Percentiles rank a stretch among this genome's conserved stretches.
phyloP scores from a whole-genome alignment of 2,113 vertebrate genomes.

The Haemorhous mexicanus region DNA sequence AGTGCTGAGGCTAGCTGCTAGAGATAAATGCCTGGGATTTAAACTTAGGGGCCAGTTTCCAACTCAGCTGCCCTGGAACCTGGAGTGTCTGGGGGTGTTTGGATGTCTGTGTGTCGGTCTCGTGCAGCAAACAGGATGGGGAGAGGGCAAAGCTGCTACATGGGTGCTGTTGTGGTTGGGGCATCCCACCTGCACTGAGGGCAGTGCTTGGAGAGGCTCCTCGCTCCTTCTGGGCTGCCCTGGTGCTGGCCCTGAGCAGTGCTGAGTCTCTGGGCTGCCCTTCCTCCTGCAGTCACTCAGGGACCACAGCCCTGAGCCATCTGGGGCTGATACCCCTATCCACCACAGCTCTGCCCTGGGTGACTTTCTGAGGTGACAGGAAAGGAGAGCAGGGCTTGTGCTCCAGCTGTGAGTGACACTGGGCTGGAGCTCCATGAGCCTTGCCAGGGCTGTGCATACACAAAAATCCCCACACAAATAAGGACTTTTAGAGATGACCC shows the following conservation, averaged over 20 bases:
- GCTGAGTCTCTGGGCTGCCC: background rate
- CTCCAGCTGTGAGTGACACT: background rate
- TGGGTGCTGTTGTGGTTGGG: background rate
- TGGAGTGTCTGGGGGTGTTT: background rate
- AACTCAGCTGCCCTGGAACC: background rate
- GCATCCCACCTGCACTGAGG: background rate
- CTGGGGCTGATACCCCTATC: background rate
- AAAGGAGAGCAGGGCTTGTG: background rate
- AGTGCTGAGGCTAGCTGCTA: background rate
- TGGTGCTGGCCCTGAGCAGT: background rate
- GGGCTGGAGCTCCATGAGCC: background rate
- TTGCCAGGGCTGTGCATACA: background rate
- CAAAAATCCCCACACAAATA: background rate
- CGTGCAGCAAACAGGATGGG: background rate
- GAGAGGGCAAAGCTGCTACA: background rate
- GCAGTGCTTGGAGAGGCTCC: background rate
- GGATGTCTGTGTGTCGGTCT: too few relatives aligned
- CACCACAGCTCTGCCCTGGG: background rate
- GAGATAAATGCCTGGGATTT: background rate
- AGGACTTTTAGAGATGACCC: background rate
- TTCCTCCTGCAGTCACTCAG: background rate
- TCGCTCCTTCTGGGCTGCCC: background rate
- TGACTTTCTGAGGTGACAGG: background rate
- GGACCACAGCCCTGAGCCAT: background rate
- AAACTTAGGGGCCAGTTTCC: background rate